A percentile compares a stretch with the other conserved stretches of the same genome.
phyloP scores from a whole-genome alignment of 2,113 vertebrate genomes.

The Menura novaehollandiae region DNA sequence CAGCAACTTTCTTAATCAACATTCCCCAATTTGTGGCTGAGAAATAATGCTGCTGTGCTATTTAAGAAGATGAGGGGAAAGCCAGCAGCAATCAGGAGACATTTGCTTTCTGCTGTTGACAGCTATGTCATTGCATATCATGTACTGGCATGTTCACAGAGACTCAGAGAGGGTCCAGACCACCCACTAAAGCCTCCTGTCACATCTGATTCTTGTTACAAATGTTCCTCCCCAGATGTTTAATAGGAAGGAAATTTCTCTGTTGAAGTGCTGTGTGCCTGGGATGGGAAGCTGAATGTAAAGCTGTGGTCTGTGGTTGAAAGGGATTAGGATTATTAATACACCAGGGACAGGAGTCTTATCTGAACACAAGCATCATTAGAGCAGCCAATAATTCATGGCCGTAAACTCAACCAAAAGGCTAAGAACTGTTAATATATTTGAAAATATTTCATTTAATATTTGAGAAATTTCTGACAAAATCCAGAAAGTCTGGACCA shows the following conservation, averaged over 20 bases:
- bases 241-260: background rate
- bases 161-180: background rate
- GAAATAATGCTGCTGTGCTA: background rate
- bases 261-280: background rate
- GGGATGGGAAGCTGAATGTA: background rate
- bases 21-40: background rate
- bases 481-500: background rate
- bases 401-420: background rate
- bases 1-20: background rate
- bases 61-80: background rate
- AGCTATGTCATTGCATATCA: fast-evolving
- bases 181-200: background rate
- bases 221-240: background rate
- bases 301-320: background rate
- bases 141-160: background rate
- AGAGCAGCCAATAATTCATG: background rate
- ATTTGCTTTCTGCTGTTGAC: background rate
- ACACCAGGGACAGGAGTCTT: background rate
- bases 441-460: background rate
- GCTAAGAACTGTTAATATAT: background rate
- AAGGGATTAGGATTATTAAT: background rate
- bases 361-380: background rate
- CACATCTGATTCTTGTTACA: background rate
- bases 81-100: background rate
- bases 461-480: background rate